Percentiles rank a stretch among this genome's conserved stretches.
Conservation (phyloP, 2,113 vertebrate genomes). For the Ceyx cyanopectus region DNA sequence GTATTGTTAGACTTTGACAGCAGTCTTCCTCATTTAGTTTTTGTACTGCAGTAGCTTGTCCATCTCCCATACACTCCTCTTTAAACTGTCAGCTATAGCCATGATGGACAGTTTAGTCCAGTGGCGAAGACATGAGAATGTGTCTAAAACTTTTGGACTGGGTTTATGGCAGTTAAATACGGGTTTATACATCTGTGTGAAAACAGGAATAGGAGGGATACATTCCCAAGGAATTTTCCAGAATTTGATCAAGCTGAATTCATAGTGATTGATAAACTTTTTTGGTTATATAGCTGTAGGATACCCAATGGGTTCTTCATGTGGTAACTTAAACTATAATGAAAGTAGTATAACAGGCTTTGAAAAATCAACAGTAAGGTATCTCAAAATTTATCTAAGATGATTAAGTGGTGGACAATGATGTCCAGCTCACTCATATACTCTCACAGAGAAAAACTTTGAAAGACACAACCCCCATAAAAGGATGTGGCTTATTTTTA, state of each 20-base stretch:
- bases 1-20: background rate
- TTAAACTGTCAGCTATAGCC: background rate
- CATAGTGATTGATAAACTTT: background rate
- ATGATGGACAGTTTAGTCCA: background rate
- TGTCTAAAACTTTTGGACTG: background rate
- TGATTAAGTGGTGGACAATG: background rate
- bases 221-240: background rate
- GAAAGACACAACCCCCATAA: rapidly evolving
- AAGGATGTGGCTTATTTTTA: background rate
- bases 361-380: background rate
- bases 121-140: background rate
- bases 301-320: background rate
- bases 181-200: background rate
- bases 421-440: rapidly evolving
- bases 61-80: background rate
- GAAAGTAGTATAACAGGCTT: background rate
- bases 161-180: background rate
- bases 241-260: background rate
- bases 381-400: background rate
- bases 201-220: background rate
- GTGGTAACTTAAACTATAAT: background rate
- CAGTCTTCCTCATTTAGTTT: background rate
- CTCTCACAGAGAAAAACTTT: background rate
- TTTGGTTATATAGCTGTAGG: background rate
- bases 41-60: background rate